phyloP scores from a whole-genome alignment of 1,140 invertebrate genomes.

The Drosophila persimilis region DNA sequence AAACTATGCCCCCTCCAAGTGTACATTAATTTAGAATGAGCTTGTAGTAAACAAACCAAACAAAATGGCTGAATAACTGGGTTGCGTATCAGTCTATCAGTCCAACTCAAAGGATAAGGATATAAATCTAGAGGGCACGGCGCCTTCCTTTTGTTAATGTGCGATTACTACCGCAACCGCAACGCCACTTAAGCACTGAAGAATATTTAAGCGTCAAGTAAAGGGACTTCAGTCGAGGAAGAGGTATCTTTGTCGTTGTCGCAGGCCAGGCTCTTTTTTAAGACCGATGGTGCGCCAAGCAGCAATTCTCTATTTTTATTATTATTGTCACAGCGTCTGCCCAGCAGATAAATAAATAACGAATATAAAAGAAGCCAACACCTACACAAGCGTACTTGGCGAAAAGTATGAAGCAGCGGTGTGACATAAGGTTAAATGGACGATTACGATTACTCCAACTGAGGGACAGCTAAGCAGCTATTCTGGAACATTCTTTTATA shows the following conservation, averaged over 20 bases:
- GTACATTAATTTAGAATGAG: too few species aligned
- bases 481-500: too few species aligned
- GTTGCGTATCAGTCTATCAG: too few species aligned
- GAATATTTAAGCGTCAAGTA: background rate
- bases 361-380: constrained; percentile 6
- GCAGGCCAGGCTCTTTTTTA: constrained; percentile 23
- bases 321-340: constrained; percentile 26
- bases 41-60: too few species aligned
- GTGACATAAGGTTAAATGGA: background rate
- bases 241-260: constrained; percentile 4
- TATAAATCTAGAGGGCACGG: too few species aligned
- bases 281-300: constrained; percentile 18
- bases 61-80: too few species aligned
- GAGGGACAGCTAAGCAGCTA: background rate
- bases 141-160: too few species aligned
- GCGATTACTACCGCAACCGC: too few species aligned
- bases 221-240: background rate
- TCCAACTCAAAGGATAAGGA: too few species aligned
- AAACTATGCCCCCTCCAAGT: too few species aligned
- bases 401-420: background rate
- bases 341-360: constrained; percentile 16
- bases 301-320: constrained; percentile 20
- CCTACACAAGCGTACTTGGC: background rate
- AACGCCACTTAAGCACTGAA: background rate
- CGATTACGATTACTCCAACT: background rate